These are phyloP conservation scores for Carcinoscorpius rotundicauda DNA, from an alignment of 1,140 invertebrate genomes.

Conservation along the genomic window DNA sequence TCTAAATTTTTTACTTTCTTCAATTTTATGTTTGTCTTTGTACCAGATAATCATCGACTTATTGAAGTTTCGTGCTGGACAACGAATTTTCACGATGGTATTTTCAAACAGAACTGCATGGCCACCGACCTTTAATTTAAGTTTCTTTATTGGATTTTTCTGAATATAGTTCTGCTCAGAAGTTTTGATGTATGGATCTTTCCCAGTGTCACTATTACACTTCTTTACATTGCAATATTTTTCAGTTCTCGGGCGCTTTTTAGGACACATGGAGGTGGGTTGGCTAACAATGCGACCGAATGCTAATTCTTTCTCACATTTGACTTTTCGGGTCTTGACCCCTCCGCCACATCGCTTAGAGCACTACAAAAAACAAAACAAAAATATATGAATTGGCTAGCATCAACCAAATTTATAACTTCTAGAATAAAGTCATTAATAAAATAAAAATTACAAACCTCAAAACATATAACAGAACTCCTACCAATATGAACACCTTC, in stretches of 20 bases:
- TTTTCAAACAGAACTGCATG: constrained; percentile 70
- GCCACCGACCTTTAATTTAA: constrained; percentile 49
- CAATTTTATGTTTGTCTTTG: constrained; percentile 1
- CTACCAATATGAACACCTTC: no score
- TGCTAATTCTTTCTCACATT: constrained; percentile 84
- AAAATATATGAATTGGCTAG: no score
- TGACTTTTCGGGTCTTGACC: constrained; percentile 63
- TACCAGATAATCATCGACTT: constrained; percentile 28
- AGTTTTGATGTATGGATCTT: constrained; percentile 46
- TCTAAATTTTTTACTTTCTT: constrained; percentile 44
- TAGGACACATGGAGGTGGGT: constrained; percentile 52
- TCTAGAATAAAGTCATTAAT: no score
- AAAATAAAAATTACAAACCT: no score
- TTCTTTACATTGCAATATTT: constrained; percentile 69
- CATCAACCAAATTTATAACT: no score
- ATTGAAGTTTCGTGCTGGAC: constrained; percentile 58
- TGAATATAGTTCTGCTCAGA: constrained; percentile 63
- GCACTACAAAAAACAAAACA: constrained; percentile 47
- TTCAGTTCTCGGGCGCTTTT: constrained; percentile 46
- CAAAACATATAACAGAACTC: no score
- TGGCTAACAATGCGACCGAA: constrained; percentile 65
- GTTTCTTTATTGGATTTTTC: constrained; percentile 40
- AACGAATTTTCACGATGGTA: constrained; percentile 77
- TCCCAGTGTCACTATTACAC: constrained; percentile 37
- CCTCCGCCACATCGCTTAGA: constrained; percentile 83